Evolutionary conservation across 2,113 vertebrate genomes (phyloP), one percentile per base, ranked within the genome.

Genomic region (Columba janthina): DNA sequence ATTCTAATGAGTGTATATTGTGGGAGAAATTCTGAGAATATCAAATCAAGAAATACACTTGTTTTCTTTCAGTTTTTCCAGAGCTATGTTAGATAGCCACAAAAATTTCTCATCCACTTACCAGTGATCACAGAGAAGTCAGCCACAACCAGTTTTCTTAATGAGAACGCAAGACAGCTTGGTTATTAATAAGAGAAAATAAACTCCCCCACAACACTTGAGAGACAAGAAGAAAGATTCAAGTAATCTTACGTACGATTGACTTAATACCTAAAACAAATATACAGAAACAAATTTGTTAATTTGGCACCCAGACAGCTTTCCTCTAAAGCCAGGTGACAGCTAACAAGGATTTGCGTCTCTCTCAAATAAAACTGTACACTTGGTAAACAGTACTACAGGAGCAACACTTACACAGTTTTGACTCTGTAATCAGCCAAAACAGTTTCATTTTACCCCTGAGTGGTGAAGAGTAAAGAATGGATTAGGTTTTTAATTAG

Each of bases 101-200:
- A 75, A 78, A 57, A 48, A 72, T 29, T 82, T 60, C 66, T 58
- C 81, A 56, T 31, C 18, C 51, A 11, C 34, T 85, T 48, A 56
- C 9, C 44, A 62, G 16, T 66, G 80, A 42, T 9, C 44, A 50
- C 6, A 51, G 60, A 5, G 22, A 93, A 57, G 31, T 26, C 18
- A 67, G 51, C 38, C 42, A 67, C 32, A 32, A 34, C 6, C 74
- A 76, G 40, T 65, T 70, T 75, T 79, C 62, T 54, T 73, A 34
- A 75, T 38, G 60, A 79, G 46, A 93, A 82, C 44, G 83, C 88
- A 87, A 83, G 77, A 50, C 3, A 1, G n/a, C 40, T 83, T 69
- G 31, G 50, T 66, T 92, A 73, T 51, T 80, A 88, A 92, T 16
- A 54, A 94, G 16, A 83, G 54, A 91, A 95, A 96, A 90, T 76